Evolutionary conservation across 1,140 invertebrate genomes (phyloP).

Genomic region (Belonocnema kinseyi): DNA sequence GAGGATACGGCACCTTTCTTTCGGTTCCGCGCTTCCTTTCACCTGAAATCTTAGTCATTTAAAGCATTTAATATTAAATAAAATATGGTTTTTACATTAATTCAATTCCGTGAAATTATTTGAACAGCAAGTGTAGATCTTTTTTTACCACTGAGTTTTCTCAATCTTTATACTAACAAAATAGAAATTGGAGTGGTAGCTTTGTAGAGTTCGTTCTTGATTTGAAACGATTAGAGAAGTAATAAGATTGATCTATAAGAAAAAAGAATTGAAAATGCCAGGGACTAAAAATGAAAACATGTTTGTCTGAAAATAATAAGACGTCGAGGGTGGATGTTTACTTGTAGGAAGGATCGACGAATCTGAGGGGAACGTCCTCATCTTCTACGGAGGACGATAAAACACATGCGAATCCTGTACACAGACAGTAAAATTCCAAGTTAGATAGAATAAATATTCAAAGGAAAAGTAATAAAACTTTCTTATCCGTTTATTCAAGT

Average conservation of each 20-base stretch:
- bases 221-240: too few species aligned
- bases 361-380: slow-evolving; percentile 9
- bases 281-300: neutral
- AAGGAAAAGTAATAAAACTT: neutral
- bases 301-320: slow-evolving; percentile 20
- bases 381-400: neutral
- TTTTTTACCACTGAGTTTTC: neutral
- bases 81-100: too few species aligned
- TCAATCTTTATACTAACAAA: too few species aligned
- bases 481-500: too few species aligned
- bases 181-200: neutral
- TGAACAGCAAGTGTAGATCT: neutral
- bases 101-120: neutral
- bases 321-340: neutral
- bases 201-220: neutral
- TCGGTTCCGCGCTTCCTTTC: too few species aligned
- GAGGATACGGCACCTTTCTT: too few species aligned
- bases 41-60: too few species aligned
- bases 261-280: neutral
- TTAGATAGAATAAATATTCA: slow-evolving; percentile 1
- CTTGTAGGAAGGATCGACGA: neutral
- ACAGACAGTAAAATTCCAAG: neutral
- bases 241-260: neutral
- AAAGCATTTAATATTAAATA: too few species aligned
- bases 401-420: neutral